Conservation (phyloP, 2,888 invertebrate genomes). For the Schrankia costaestrigalis region DNA sequence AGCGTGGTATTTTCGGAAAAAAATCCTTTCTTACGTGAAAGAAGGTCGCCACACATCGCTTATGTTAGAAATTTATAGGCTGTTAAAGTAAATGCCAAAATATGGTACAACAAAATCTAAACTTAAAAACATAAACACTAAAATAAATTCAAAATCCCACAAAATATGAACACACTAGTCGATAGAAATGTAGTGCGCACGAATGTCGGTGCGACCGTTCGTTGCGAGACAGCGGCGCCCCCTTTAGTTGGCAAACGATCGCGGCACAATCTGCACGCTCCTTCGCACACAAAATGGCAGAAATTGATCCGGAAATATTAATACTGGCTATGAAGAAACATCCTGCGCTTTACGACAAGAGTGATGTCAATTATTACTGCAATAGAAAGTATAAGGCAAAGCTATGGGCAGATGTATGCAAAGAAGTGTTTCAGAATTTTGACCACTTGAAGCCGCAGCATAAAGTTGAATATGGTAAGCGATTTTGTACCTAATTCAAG, state of each 20-base stretch:
- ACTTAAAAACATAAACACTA: too few species aligned
- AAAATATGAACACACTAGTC: constrained; percentile 24
- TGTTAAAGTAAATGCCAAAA: too few species aligned
- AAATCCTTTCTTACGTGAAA: too few species aligned
- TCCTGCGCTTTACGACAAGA: constrained; percentile 46
- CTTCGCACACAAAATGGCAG: constrained; percentile 27
- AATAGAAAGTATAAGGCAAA: constrained; percentile 43
- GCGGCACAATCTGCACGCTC: constrained; percentile 36
- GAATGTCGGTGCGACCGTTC: constrained; percentile 38
- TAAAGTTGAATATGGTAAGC: constrained; percentile 43
- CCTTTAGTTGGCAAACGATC: constrained; percentile 47
- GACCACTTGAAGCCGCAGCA: constrained; percentile 40
- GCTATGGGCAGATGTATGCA: constrained; percentile 49
- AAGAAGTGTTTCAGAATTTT: constrained; percentile 46
- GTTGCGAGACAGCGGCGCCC: constrained; percentile 39
- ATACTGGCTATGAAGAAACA: constrained; percentile 47
- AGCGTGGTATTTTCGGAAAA: too few species aligned
- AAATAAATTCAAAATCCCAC: background rate
- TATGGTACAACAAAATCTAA: too few species aligned
- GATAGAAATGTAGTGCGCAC: constrained; percentile 24
- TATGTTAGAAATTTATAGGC: too few species aligned
- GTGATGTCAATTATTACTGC: constrained; percentile 40
- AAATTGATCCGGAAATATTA: constrained; percentile 41
- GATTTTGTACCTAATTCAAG: constrained; percentile 6
- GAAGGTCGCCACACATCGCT: too few species aligned